These are phyloP conservation scores for Drosophila bocqueti DNA, from an alignment of 1,140 invertebrate genomes.

Conservation along the genomic window DNA sequence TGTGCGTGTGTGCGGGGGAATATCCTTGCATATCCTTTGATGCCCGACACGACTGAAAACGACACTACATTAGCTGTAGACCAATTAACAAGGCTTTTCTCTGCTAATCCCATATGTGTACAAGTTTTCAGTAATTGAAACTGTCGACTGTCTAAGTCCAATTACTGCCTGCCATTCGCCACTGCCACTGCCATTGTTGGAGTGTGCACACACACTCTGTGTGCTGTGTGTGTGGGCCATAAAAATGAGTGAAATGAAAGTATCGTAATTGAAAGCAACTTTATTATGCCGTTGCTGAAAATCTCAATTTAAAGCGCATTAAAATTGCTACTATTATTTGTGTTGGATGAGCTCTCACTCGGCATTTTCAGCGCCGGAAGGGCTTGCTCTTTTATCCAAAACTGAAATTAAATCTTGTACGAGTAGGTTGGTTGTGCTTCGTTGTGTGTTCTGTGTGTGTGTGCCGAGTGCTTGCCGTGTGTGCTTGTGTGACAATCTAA, in stretches of 20 bases:
- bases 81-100: constrained; percentile 62
- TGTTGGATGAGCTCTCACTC: constrained; percentile 51
- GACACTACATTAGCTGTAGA: constrained; percentile 62
- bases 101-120: constrained; percentile 59
- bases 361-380: constrained; percentile 17
- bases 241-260: constrained; percentile 48
- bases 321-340: constrained; percentile 34
- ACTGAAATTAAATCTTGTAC: constrained; percentile 41
- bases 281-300: constrained; percentile 43
- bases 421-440: neutral
- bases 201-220: constrained; percentile 10
- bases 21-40: constrained; percentile 55
- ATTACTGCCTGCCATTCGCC: constrained; percentile 55
- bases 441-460: neutral
- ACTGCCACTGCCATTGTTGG: constrained; percentile 13
- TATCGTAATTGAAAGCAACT: constrained; percentile 56
- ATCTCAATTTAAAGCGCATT: constrained; percentile 60
- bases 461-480: constrained; percentile 8
- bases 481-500: constrained; percentile 59
- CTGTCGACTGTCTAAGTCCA: constrained; percentile 58
- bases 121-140: constrained; percentile 70
- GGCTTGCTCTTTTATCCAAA: constrained; percentile 70
- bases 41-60: constrained; percentile 63
- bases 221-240: constrained; percentile 18
- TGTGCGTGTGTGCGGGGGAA: neutral